Evolutionary conservation across 2,888 invertebrate genomes (phyloP).

Genomic region (Cosmia pyralina): DNA sequence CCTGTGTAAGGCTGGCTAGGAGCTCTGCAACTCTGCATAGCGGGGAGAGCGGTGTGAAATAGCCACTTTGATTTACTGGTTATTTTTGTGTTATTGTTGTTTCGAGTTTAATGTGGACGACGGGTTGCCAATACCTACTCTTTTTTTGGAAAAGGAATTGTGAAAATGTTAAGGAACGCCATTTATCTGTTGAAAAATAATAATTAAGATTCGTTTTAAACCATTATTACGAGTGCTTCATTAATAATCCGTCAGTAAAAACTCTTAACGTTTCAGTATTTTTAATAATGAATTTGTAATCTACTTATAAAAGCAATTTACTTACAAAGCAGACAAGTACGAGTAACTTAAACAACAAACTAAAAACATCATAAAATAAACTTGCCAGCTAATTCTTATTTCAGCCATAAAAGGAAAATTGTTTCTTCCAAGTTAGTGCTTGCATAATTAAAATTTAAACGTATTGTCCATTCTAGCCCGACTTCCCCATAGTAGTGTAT

Average conservation of each 20-base stretch:
- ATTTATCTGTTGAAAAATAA: neutral
- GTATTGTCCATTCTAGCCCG: conserved; percentile 82
- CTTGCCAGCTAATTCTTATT: conserved; percentile 65
- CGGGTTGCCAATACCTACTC: neutral
- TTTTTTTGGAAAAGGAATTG: neutral
- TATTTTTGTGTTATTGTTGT: conserved; percentile 42
- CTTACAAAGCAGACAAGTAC: neutral
- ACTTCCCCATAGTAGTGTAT: conserved; percentile 84
- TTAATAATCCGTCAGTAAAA: neutral
- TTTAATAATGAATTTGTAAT: neutral
- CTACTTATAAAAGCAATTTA: conserved; percentile 20
- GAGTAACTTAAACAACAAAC: conserved; percentile 26
- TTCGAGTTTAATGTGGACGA: conserved; percentile 29
- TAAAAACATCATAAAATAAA: conserved; percentile 58
- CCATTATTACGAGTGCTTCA: too few relatives aligned
- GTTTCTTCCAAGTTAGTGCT: conserved; percentile 70
- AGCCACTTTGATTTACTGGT: conserved; percentile 58
- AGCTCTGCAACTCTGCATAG: conserved; percentile 83
- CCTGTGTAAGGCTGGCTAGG: conserved; percentile 81
- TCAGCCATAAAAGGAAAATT: conserved; percentile 71
- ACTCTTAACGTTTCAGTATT: neutral
- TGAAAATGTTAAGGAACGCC: neutral
- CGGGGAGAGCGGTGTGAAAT: conserved; percentile 72
- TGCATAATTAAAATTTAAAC: conserved; percentile 86
- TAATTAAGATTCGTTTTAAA: too few relatives aligned